These are phyloP conservation scores for Cantharis lateralis DNA, from an alignment of 2,888 invertebrate species.

Conservation along the genomic window DNA sequence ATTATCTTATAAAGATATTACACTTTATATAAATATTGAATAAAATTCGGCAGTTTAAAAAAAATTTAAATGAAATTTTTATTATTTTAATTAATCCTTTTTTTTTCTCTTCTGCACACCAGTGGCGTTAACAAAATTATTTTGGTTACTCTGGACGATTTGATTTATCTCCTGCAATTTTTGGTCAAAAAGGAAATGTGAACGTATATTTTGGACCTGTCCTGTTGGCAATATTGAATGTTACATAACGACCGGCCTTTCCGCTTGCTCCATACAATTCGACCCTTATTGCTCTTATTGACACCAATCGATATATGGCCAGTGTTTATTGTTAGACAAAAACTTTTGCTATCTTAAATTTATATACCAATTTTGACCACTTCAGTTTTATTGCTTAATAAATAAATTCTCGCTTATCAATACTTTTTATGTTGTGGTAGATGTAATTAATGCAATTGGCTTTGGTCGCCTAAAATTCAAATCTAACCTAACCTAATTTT, in stretches of 20 bases:
- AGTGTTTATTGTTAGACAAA: constrained; percentile 1
- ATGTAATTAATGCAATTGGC: background rate
- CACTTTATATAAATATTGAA: background rate
- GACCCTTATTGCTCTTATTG: constrained; percentile 34
- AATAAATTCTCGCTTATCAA: background rate
- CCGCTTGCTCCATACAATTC: constrained; percentile 28
- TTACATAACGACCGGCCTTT: constrained; percentile 29
- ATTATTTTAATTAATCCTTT: background rate
- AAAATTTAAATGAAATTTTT: background rate
- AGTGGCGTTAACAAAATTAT: constrained; percentile 10
- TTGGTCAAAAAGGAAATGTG: constrained; percentile 23
- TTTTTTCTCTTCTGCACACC: background rate
- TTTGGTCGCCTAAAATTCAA: background rate
- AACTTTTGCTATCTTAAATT: background rate
- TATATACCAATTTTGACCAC: background rate
- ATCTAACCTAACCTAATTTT: too few relatives aligned
- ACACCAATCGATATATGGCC: constrained; percentile 26
- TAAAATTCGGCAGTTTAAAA: background rate
- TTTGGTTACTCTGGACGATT: constrained; percentile 26
- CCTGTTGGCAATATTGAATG: constrained; percentile 29
- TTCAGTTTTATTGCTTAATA: background rate
- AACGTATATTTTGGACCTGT: constrained; percentile 26
- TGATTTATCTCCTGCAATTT: constrained; percentile 25
- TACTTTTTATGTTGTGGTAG: background rate
- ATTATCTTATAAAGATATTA: background rate